Base-by-base conservation (phyloP, 1,140 invertebrate species). In the Nasonia longicornis region DNA sequence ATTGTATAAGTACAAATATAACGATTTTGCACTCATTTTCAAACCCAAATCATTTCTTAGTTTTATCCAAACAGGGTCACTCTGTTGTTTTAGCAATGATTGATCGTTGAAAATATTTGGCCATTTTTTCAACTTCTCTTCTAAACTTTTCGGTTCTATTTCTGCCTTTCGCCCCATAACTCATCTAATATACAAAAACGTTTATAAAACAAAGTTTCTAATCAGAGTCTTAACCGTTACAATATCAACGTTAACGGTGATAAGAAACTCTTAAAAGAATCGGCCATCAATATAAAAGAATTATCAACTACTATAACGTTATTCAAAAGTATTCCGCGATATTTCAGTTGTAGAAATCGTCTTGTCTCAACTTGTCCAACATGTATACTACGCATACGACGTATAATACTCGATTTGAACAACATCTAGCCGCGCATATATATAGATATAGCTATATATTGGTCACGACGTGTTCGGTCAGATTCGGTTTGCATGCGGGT, bases 1-100 rank as follows among this genome's bases (percentile, higher is more conserved):
- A 70, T 70, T 70, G 29, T 70, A 70, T 22, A 35, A 29, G 22
- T 70, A 70, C 16, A 70, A 35, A 70, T 14, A 70, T 70, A 70
- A 70, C 1, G 29, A 70, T 20, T 70, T 70, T 70, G 67, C 67
- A 70, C 10, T 31, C 67, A 70, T 70, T 70, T 31, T 70, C 22
- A 70, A 35, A 2, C 22, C 4, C 22, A 70, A 70, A 35, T 35
- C 31, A 35, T 16, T 6, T 26, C 22, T 69, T 69, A 69, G n/a
- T 31, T 31, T 6, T 31, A 10, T 31, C 67, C 67, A 69, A 29
- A 69, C 14, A 10, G 29, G 29, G 35, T 69, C 67, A 12, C 29
- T 69, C 14, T 69, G 20, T 69, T 31, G 1, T 69, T 69, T 69
- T 31, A 69, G 14, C n/a, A 31, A 7, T 29, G 12, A 0, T 48